Conservation (phyloP, 64 coral and sea anemone genomes). For the Pachyseris speciosa region DNA sequence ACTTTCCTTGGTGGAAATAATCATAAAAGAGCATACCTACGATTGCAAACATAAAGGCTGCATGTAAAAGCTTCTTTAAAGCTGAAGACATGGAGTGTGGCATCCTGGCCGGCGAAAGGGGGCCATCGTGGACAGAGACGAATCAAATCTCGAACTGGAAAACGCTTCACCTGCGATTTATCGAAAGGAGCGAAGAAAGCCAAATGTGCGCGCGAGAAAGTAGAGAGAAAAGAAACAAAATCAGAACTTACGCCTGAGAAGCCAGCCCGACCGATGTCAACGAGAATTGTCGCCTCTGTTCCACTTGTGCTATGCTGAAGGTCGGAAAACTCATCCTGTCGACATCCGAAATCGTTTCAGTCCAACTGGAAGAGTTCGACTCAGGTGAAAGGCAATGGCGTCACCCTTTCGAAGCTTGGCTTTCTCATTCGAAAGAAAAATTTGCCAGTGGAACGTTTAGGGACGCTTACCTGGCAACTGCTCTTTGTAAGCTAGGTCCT, state of each 20-base stretch:
- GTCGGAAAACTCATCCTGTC: conserved; percentile 44
- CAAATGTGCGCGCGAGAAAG: conserved; percentile 1
- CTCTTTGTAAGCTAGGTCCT: conserved; percentile 10
- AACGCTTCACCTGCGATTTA: conserved; percentile 51
- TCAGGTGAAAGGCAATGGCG: conserved; percentile 42
- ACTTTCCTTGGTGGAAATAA: too few species aligned
- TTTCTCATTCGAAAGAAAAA: conserved; percentile 39
- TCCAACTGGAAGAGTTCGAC: conserved; percentile 63
- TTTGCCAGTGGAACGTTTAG: conserved; percentile 55
- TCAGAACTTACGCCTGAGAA: conserved; percentile 23
- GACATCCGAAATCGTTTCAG: conserved; percentile 21
- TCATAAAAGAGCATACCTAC: too few species aligned
- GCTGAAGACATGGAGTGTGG: conserved; percentile 34
- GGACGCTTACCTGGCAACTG: conserved; percentile 46
- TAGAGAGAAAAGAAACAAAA: conserved; percentile 18
- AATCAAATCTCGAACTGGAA: conserved; percentile 67
- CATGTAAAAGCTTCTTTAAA: conserved; percentile 54
- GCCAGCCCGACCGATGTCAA: conserved; percentile 4
- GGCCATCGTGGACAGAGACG: conserved; percentile 48
- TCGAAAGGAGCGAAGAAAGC: conserved; percentile 12
- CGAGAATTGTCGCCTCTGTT: conserved; percentile 38
- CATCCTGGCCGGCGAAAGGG: conserved; percentile 60
- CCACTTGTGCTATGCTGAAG: conserved; percentile 51
- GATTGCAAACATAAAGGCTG: conserved; percentile 61
- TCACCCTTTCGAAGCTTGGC: conserved; percentile 34